phyloP scores from a whole-genome alignment of 2,797 vertebrate genomes.

The Dendrocincla tyrannina region DNA sequence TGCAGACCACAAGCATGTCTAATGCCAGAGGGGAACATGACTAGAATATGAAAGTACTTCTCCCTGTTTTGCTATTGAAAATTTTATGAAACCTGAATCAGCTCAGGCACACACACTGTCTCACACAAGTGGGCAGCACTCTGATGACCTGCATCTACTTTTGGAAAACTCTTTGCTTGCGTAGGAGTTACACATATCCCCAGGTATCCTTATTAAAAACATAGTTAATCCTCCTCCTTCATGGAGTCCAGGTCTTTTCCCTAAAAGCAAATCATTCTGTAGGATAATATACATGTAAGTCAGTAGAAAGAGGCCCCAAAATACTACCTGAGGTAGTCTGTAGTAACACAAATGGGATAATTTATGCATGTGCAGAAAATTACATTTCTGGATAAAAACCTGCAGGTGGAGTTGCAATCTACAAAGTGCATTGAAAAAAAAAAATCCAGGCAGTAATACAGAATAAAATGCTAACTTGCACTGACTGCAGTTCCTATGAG shows the following conservation, averaged over 20 bases:
- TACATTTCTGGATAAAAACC: not conserved
- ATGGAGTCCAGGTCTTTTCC: not conserved
- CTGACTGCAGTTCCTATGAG: not conserved
- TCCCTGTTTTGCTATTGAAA: not conserved
- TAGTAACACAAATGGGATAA: not conserved
- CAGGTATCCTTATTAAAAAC: not conserved
- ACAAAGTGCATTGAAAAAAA: not conserved
- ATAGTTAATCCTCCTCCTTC: not conserved
- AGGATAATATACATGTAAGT: not conserved
- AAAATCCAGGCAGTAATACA: not conserved
- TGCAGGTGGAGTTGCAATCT: not conserved
- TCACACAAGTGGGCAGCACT: not conserved
- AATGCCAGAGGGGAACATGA: not conserved
- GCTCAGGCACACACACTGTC: not conserved
- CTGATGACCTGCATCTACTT: not conserved
- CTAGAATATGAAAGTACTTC: not conserved
- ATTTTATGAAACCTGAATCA: not conserved
- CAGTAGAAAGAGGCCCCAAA: not conserved
- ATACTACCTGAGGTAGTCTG: not conserved
- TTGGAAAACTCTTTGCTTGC: not conserved
- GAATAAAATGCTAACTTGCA: not conserved
- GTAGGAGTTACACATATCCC: not conserved
- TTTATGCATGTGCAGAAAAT: not conserved
- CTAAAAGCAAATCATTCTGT: not conserved
- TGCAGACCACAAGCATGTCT: not conserved